phyloP scores from a whole-genome alignment of 2,797 vertebrate species.

The Eutrigla gurnardus region DNA sequence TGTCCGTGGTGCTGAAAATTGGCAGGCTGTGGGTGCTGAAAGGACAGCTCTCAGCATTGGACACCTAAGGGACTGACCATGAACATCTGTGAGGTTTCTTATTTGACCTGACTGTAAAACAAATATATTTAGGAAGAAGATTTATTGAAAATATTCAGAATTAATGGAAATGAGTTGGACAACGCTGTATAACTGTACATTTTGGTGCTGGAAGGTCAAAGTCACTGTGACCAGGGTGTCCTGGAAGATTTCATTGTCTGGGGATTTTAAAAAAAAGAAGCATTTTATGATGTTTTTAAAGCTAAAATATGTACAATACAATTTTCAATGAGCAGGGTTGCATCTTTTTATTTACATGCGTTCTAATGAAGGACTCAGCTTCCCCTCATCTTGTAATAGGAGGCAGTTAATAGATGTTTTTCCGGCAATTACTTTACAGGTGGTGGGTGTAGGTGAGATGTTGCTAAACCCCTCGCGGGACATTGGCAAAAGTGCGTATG shows the following conservation, averaged over 20 bases:
- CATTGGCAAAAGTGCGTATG: constrained; percentile 61
- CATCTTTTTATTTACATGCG: constrained; percentile 26
- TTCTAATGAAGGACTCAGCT: constrained; percentile 40
- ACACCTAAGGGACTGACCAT: not conserved
- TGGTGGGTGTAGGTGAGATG: constrained; percentile 74
- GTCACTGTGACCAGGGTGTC: too few relatives aligned
- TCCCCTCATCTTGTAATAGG: constrained; percentile 29
- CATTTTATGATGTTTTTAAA: not conserved
- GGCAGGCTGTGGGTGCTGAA: constrained; percentile 27
- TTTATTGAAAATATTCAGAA: not conserved
- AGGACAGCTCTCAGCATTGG: constrained; percentile 20
- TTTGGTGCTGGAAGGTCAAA: too few relatives aligned
- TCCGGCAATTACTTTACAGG: constrained; percentile 67
- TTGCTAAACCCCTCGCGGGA: constrained; percentile 70
- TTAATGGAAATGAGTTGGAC: not conserved
- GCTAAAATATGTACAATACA: not conserved
- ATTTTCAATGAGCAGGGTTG: constrained; percentile 8
- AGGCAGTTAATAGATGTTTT: constrained; percentile 45
- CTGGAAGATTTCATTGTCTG: too few relatives aligned
- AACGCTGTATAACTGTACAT: not conserved
- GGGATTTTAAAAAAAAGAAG: too few relatives aligned
- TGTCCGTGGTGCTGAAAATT: constrained; percentile 50
- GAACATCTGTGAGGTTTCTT: not conserved
- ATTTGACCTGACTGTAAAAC: not conserved
- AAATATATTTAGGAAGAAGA: not conserved